Conservation (phyloP, 1,140 invertebrate genomes). For the Diabrotica virgifera region DNA sequence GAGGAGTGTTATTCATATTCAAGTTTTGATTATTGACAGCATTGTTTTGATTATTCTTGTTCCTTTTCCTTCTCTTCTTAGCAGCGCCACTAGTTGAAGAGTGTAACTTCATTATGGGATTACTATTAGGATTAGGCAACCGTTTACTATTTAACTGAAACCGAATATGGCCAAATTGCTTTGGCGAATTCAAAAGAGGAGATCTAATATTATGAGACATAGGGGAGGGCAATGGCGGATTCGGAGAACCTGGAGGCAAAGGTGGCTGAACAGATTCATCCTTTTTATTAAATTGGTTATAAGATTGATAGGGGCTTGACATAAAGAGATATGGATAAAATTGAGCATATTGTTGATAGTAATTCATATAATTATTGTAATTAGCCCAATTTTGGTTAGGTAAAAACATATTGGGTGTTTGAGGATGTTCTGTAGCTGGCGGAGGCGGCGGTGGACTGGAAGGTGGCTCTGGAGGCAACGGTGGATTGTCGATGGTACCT, state of each 20-base stretch:
- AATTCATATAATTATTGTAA: conserved; percentile 20
- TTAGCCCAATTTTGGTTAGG: conserved; percentile 13
- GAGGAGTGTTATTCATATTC: conserved; percentile 47
- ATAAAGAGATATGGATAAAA: conserved; percentile 15
- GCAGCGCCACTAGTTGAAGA: conserved; percentile 55
- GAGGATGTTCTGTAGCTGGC: conserved; percentile 3
- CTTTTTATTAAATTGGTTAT: conserved; percentile 18
- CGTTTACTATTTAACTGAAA: conserved; percentile 41
- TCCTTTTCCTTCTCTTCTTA: conserved; percentile 73
- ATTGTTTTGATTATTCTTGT: conserved; percentile 63
- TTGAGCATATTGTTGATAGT: conserved; percentile 12
- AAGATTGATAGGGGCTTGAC: background rate
- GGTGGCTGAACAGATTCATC: conserved; percentile 32
- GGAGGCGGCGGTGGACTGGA: conserved; percentile 12
- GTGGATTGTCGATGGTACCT: conserved; percentile 22
- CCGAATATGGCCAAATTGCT: conserved; percentile 36
- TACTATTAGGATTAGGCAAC: conserved; percentile 25
- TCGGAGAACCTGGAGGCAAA: conserved; percentile 32
- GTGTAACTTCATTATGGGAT: conserved; percentile 25
- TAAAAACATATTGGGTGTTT: conserved; percentile 6
- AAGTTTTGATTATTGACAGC: conserved; percentile 43
- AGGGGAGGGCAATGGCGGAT: conserved; percentile 19
- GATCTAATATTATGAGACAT: conserved; percentile 17
- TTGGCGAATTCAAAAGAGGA: conserved; percentile 33
- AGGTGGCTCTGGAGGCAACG: conserved; percentile 25